phyloP scores from a whole-genome alignment of 53 echinoderm and acorn worm species.

The Henricia sp. region DNA sequence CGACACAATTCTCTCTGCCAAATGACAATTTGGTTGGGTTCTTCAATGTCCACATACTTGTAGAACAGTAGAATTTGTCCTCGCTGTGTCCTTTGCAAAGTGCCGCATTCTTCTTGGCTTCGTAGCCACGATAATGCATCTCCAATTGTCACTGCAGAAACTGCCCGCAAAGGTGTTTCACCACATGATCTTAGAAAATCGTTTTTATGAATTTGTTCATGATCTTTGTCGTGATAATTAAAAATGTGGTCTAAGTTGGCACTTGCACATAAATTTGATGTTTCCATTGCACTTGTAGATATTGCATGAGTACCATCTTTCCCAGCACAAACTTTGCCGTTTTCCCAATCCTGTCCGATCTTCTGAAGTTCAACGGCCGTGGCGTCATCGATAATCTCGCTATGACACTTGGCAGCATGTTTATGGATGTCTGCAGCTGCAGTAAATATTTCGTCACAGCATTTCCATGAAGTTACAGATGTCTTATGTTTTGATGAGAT shows the following conservation, averaged over 20 bases:
- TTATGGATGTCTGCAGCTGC: conserved; percentile 68
- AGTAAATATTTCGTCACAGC: conserved; percentile 65
- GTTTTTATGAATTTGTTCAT: too few relatives aligned
- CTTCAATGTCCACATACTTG: conserved; percentile 61
- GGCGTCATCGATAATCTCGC: conserved; percentile 55
- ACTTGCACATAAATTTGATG: too few relatives aligned
- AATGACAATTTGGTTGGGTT: conserved; percentile 62
- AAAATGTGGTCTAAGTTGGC: too few relatives aligned
- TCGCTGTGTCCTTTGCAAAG: neutral
- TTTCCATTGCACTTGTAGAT: too few relatives aligned
- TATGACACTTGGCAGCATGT: conserved; percentile 69
- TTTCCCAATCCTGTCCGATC: neutral
- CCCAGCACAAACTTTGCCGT: neutral
- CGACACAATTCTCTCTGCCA: conserved; percentile 84
- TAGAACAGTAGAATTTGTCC: conserved; percentile 83
- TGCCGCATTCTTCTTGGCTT: conserved; percentile 36
- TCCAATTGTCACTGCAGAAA: neutral
- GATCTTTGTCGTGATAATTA: too few relatives aligned
- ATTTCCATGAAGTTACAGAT: conserved; percentile 46
- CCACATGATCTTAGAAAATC: too few relatives aligned
- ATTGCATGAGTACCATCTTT: too few relatives aligned
- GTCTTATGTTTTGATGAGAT: too few relatives aligned
- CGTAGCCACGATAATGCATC: conserved; percentile 72
- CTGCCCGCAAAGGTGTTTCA: too few relatives aligned
- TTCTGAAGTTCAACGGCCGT: conserved; percentile 25